Evolutionary conservation across 2,113 vertebrate genomes (phyloP).

Genomic region (Dolichotis patagonum): DNA sequence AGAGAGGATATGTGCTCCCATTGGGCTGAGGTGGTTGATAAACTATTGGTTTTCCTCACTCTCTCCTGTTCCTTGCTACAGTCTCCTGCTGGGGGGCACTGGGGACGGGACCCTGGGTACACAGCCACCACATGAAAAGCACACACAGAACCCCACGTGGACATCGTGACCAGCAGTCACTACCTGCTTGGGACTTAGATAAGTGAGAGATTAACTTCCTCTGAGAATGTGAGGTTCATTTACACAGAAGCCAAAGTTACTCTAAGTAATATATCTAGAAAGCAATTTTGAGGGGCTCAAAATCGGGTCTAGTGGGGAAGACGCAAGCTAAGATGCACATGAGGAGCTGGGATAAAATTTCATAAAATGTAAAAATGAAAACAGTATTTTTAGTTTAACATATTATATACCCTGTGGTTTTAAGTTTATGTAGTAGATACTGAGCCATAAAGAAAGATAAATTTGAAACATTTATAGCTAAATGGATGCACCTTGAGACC

Average conservation of each 20-base stretch:
- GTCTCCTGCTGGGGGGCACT: background rate
- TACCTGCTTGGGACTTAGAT: background rate
- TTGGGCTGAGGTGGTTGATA: background rate
- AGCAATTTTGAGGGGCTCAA: background rate
- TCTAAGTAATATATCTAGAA: background rate
- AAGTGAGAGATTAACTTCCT: background rate
- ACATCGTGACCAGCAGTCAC: background rate
- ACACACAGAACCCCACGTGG: background rate
- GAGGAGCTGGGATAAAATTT: background rate
- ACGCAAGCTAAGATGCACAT: background rate
- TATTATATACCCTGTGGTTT: constrained; percentile 7
- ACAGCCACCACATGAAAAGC: background rate
- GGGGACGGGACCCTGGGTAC: background rate
- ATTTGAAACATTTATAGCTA: background rate
- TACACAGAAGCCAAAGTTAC: background rate
- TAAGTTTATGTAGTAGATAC: constrained; percentile 14
- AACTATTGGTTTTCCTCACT: background rate
- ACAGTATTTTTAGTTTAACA: background rate
- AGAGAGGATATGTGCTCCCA: background rate
- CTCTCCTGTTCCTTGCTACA: background rate
- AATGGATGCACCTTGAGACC: background rate
- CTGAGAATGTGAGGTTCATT: background rate
- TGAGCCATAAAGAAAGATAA: background rate
- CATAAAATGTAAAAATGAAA: constrained; percentile 30
- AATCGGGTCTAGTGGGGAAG: background rate